Conservation (phyloP, 1,140 invertebrate species). For the Heliconius hewitsoni region DNA sequence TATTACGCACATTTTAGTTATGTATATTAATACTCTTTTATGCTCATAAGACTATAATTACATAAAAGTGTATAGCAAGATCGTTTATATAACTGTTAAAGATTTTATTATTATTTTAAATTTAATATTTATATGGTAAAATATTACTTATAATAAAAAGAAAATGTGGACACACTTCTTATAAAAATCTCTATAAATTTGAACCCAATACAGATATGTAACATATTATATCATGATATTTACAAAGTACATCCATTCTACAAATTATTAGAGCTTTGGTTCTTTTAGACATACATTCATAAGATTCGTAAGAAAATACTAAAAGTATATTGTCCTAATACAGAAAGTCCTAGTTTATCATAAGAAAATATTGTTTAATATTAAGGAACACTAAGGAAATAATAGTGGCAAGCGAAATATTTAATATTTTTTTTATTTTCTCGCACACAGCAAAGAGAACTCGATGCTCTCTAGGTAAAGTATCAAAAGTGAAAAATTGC, state of each 20-base stretch:
- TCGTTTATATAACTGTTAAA: not conserved
- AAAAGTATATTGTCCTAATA: slow-evolving; percentile 58
- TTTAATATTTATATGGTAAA: not conserved
- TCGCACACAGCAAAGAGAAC: too few relatives aligned
- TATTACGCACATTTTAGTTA: too few relatives aligned
- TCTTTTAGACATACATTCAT: slow-evolving; percentile 37
- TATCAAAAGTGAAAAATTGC: too few relatives aligned
- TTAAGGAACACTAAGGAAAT: not conserved
- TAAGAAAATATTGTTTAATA: slow-evolving; percentile 43
- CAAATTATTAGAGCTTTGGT: slow-evolving; percentile 44
- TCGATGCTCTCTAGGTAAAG: too few relatives aligned
- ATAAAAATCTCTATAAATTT: slow-evolving; percentile 37
- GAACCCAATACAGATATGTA: slow-evolving; percentile 62
- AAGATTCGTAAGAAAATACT: slow-evolving; percentile 48
- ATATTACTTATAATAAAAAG: not conserved
- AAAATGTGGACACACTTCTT: slow-evolving; percentile 26
- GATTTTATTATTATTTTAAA: not conserved
- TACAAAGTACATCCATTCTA: slow-evolving; percentile 45
- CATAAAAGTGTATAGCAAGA: not conserved
- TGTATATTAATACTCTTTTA: not conserved
- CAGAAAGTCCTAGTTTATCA: slow-evolving; percentile 51
- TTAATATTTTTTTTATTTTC: not conserved
- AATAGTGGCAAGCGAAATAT: not conserved
- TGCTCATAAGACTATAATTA: not conserved
- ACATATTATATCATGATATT: slow-evolving; percentile 55